Conservation (phyloP, 2,113 vertebrate genomes). For the Bubalus kerabau region DNA sequence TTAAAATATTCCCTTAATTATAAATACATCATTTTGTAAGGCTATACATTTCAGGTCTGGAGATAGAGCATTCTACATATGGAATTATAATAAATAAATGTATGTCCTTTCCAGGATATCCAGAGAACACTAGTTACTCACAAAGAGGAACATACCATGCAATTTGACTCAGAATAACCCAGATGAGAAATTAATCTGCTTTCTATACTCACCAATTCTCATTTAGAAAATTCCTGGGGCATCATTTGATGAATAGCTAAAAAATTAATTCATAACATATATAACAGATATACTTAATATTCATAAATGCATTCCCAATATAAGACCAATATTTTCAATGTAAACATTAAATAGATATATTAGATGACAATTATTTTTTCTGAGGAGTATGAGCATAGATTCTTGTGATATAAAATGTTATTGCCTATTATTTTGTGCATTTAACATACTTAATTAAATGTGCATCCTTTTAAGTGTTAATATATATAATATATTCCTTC, state of each 20-base stretch:
- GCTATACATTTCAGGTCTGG: neutral
- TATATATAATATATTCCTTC: neutral
- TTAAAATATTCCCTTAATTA: neutral
- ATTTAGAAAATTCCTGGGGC: neutral
- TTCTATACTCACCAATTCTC: neutral
- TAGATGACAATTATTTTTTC: neutral
- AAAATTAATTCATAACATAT: neutral
- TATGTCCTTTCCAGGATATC: neutral
- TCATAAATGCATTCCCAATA: neutral
- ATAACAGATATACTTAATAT: neutral
- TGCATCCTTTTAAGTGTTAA: neutral
- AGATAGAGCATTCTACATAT: conserved; percentile 6
- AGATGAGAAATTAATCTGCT: neutral
- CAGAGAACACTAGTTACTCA: conserved; percentile 54
- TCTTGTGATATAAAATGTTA: neutral
- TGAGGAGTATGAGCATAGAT: neutral
- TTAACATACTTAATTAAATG: neutral
- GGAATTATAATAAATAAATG: conserved; percentile 27
- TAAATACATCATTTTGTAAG: neutral
- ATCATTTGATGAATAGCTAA: neutral
- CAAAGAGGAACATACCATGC: conserved; percentile 5
- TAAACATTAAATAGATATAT: neutral
- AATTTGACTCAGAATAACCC: neutral
- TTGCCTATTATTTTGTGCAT: neutral
- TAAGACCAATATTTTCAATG: neutral